These are phyloP conservation scores for Myotis vivesi DNA, from an alignment of 2,797 vertebrate species.

Conservation along the genomic window DNA sequence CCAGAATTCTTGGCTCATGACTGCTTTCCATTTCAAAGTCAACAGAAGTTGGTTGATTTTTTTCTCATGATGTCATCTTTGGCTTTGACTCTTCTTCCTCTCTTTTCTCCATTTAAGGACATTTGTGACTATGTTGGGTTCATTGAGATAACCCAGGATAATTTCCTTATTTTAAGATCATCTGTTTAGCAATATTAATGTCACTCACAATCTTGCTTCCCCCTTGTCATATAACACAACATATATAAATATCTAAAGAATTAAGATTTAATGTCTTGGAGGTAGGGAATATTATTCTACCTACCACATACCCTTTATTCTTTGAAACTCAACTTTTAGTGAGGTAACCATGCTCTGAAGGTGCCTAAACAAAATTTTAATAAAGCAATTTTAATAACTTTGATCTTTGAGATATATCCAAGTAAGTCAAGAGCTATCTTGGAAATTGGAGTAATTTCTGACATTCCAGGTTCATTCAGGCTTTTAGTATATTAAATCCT, in stretches of 20 bases:
- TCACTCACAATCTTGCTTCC: background rate
- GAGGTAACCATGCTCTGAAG: background rate
- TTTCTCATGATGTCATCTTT: background rate
- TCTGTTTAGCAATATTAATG: background rate
- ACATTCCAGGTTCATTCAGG: background rate
- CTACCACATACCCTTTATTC: background rate
- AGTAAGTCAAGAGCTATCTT: background rate
- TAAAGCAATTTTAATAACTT: background rate
- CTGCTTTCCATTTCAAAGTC: background rate
- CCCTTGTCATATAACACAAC: background rate
- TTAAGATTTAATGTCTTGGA: background rate
- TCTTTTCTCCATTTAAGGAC: background rate
- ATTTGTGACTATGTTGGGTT: background rate
- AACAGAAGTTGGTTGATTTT: background rate
- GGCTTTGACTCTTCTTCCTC: background rate
- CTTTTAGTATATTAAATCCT: background rate
- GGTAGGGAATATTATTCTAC: background rate
- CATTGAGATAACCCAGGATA: background rate
- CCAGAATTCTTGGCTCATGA: background rate
- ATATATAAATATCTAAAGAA: background rate
- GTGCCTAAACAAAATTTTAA: background rate
- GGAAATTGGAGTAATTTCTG: background rate
- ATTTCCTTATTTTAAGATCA: background rate
- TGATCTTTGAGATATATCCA: background rate
- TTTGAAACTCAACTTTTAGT: background rate